Conservation (phyloP, 2,113 vertebrate species). For the Paedocypris sp. region DNA sequence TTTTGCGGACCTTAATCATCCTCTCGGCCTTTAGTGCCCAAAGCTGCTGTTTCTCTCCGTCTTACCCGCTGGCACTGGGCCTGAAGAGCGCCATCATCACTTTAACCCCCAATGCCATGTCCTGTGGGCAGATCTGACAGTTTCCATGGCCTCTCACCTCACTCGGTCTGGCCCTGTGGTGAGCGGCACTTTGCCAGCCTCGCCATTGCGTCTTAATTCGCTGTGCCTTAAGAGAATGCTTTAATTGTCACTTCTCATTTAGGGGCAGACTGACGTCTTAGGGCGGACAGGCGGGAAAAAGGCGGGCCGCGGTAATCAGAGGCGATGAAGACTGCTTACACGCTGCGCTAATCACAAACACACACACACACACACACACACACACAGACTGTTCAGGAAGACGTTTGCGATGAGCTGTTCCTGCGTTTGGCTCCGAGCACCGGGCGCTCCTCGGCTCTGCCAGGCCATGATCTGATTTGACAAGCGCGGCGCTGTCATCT, state of each 20-base stretch:
- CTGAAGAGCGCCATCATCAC: not conserved
- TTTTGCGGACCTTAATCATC: conserved; percentile 17
- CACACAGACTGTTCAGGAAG: conserved; percentile 2
- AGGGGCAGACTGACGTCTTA: conserved; percentile 46
- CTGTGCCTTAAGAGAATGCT: conserved; percentile 48
- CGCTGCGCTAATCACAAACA: conserved; percentile 35
- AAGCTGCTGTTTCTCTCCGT: not conserved
- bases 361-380: not conserved
- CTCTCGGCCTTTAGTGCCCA: conserved; percentile 27
- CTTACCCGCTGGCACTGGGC: not conserved
- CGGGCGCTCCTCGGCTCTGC: conserved; percentile 30
- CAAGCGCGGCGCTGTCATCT: conserved; percentile 63
- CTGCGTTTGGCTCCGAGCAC: conserved; percentile 51
- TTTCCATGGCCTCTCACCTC: conserved; percentile 15
- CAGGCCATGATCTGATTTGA: conserved; percentile 63
- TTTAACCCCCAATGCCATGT: not conserved
- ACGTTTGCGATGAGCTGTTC: conserved; percentile 18
- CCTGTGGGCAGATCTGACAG: not conserved
- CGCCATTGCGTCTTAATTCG: conserved; percentile 21
- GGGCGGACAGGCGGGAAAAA: conserved; percentile 30
- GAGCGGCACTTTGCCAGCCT: conserved; percentile 22
- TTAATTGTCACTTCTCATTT: conserved; percentile 64
- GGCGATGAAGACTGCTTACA: conserved; percentile 42
- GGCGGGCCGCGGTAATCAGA: conserved; percentile 43
- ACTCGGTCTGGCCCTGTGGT: not conserved